These are phyloP conservation scores for Nymphalis polychloros DNA, from an alignment of 2,888 invertebrate species.

Conservation along the genomic window DNA sequence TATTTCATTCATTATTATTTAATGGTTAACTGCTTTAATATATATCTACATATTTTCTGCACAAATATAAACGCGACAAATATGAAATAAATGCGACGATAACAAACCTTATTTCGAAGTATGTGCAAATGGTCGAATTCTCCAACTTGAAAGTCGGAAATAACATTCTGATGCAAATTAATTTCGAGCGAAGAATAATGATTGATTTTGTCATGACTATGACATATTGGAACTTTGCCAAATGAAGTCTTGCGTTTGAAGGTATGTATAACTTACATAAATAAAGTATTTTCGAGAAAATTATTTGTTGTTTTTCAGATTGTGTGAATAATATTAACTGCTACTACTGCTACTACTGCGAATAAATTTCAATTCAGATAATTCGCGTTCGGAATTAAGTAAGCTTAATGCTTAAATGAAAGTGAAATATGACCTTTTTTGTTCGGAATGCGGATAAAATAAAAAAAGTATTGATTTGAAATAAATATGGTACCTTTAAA, in stretches of 20 bases:
- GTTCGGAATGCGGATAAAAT: slow-evolving; percentile 10
- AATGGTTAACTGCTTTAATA: no score
- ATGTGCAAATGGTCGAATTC: slow-evolving; percentile 9
- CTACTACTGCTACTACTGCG: no score
- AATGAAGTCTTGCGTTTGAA: slow-evolving; percentile 37
- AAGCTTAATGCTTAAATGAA: slow-evolving; percentile 18
- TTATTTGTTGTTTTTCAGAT: slow-evolving; percentile 32
- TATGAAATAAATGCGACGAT: not conserved
- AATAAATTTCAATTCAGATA: slow-evolving; percentile 15
- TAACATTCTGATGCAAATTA: slow-evolving; percentile 31
- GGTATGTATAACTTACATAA: slow-evolving; percentile 46
- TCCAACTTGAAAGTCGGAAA: slow-evolving; percentile 27
- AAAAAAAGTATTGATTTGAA: not conserved
- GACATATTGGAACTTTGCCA: slow-evolving; percentile 44
- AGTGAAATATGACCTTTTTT: slow-evolving; percentile 19
- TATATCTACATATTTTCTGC: not conserved
- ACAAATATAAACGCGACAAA: not conserved
- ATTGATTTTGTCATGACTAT: slow-evolving; percentile 42
- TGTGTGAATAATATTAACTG: slow-evolving; percentile 20
- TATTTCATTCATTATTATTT: no score
- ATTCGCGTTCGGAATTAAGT: slow-evolving; percentile 16
- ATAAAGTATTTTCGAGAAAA: slow-evolving; percentile 47
- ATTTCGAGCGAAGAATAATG: slow-evolving; percentile 36
- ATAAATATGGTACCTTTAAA: not conserved
- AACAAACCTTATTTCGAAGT: slow-evolving; percentile 3